Conservation (phyloP, 2,113 vertebrate genomes). For the Willisornis vidua region DNA sequence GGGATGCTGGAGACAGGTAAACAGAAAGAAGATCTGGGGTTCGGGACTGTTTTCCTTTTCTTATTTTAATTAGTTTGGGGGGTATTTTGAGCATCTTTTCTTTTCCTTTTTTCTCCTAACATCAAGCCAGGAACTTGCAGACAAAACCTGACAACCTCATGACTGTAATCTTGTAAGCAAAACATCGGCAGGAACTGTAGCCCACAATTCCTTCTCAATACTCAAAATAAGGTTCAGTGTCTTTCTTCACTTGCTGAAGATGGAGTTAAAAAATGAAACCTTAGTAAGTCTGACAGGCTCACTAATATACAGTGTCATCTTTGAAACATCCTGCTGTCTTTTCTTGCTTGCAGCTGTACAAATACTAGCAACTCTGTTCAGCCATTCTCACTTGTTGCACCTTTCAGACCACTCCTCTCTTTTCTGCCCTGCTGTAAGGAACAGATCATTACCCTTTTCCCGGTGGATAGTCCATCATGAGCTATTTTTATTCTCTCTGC, state of each 20-base stretch:
- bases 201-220: neutral
- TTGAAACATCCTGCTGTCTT: neutral
- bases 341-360: neutral
- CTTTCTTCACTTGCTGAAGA: neutral
- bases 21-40: neutral
- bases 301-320: neutral
- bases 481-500: conserved; percentile 39
- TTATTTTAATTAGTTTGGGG: neutral
- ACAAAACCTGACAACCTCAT: neutral
- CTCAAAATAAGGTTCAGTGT: neutral
- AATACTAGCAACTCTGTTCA: neutral
- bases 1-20: neutral
- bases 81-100: neutral
- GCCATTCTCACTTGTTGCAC: conserved; percentile 1
- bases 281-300: neutral
- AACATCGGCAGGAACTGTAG: neutral
- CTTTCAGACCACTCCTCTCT: neutral
- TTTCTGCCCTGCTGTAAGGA: neutral
- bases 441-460: neutral
- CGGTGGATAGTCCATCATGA: neutral
- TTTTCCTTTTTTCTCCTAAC: neutral
- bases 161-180: neutral
- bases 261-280: neutral
- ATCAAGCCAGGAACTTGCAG: neutral
- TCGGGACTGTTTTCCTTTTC: neutral